Evolutionary conservation across 1,140 invertebrate species (phyloP).

Genomic region (Ruditapes philippinarum): DNA sequence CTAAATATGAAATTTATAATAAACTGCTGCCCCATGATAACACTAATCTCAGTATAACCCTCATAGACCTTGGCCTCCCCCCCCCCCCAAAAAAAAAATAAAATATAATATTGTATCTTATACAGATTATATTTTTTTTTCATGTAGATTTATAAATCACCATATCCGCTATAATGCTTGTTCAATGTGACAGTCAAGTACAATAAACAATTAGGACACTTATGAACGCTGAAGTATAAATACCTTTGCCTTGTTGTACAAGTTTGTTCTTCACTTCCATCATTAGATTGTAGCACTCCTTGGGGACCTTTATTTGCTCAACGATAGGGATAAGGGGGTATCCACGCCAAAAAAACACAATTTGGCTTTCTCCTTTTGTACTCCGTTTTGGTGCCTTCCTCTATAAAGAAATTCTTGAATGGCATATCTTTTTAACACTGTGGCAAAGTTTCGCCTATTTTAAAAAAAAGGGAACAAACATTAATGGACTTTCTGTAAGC

Average conservation of each 20-base stretch:
- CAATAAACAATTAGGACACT: neutral
- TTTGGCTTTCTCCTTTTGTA: slow-evolving; percentile 86
- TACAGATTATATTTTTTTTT: no score
- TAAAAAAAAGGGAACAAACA: neutral
- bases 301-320: slow-evolving; percentile 84
- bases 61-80: no score
- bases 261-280: slow-evolving; percentile 75
- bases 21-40: no score
- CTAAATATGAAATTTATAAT: no score
- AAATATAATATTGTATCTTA: no score
- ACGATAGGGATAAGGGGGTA: slow-evolving; percentile 87
- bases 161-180: neutral
- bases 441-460: slow-evolving; percentile 87
- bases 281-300: slow-evolving; percentile 82
- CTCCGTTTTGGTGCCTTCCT: slow-evolving; percentile 87
- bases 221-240: neutral
- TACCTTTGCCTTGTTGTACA: slow-evolving; percentile 54
- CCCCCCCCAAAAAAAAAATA: no score
- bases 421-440: slow-evolving; percentile 86
- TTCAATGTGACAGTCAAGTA: no score
- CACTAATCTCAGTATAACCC: no score
- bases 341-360: slow-evolving; percentile 87
- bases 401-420: slow-evolving; percentile 86
- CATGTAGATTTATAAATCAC: no score
- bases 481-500: no score